These are phyloP conservation scores for Diceros bicornis DNA, from an alignment of 2,797 vertebrate species.

Conservation along the genomic window DNA sequence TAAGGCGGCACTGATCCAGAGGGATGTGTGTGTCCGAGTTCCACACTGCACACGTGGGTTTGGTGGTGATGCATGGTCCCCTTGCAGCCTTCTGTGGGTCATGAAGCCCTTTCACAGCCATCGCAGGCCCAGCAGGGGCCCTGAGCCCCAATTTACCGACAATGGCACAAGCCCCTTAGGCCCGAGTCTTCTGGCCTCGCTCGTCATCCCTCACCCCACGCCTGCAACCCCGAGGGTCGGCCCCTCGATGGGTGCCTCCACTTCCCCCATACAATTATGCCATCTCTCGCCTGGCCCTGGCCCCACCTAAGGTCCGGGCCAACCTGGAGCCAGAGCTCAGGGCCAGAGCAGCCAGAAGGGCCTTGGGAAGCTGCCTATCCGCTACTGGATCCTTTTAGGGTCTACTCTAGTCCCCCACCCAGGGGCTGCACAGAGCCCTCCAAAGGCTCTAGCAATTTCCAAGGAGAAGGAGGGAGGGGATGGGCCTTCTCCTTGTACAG, in stretches of 20 bases:
- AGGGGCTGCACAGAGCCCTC: neutral
- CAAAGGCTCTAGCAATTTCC: neutral
- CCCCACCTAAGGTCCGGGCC: neutral
- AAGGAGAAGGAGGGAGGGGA: neutral
- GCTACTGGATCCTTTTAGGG: too few relatives aligned
- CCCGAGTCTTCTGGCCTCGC: neutral
- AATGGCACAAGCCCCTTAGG: neutral
- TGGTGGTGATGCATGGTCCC: neutral
- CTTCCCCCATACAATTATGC: neutral
- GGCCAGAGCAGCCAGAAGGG: neutral
- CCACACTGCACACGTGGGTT: accelerated
- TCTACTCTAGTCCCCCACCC: neutral
- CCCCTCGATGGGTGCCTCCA: accelerated
- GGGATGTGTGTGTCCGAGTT: neutral
- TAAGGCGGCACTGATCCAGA: accelerated
- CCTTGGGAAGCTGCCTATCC: neutral
- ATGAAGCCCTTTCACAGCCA: neutral
- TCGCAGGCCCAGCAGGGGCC: neutral
- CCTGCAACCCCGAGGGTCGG: neutral
- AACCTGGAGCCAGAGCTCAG: neutral
- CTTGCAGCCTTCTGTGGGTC: neutral
- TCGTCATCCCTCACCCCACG: too few relatives aligned
- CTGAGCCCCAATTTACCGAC: neutral
- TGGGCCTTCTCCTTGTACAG: too few relatives aligned
- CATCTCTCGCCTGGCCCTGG: neutral